Percentiles rank a stretch among this genome's conserved stretches.
Conservation (phyloP, 1,140 invertebrate genomes). For the Plutomurus gul region DNA sequence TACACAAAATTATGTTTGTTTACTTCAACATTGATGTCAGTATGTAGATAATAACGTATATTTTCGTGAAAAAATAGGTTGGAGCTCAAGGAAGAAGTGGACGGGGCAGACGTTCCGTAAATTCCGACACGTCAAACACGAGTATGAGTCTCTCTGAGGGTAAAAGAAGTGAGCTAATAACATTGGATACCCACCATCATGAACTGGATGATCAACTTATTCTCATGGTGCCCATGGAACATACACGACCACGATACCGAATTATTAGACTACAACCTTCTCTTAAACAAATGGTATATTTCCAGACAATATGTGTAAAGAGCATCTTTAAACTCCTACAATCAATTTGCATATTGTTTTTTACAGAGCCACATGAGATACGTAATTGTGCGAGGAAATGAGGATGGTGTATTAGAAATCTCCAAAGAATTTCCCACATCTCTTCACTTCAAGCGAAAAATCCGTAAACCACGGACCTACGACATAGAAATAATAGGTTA, state of each 20-base stretch:
- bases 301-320: neutral
- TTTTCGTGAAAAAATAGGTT: constrained; percentile 19
- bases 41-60: neutral
- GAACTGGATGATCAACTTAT: constrained; percentile 59
- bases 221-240: constrained; percentile 63
- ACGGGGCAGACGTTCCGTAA: constrained; percentile 38
- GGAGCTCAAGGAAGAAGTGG: constrained; percentile 46
- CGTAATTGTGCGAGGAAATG: constrained; percentile 68
- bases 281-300: constrained; percentile 58
- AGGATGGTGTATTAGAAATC: constrained; percentile 68
- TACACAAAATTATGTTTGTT: constrained; percentile 55
- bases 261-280: constrained; percentile 70
- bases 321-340: neutral
- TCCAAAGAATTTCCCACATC: constrained; percentile 68
- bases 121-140: constrained; percentile 29
- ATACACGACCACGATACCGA: constrained; percentile 67
- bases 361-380: constrained; percentile 67
- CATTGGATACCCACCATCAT: constrained; percentile 56
- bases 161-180: constrained; percentile 36
- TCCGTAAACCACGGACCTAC: constrained; percentile 64
- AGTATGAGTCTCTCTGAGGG: constrained; percentile 45
- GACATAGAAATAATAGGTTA: constrained; percentile 65
- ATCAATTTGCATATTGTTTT: constrained; percentile 44
- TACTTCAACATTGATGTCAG: neutral
- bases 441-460: constrained; percentile 66